phyloP scores from a whole-genome alignment of 2,113 vertebrate genomes.

The Petromus typicus region DNA sequence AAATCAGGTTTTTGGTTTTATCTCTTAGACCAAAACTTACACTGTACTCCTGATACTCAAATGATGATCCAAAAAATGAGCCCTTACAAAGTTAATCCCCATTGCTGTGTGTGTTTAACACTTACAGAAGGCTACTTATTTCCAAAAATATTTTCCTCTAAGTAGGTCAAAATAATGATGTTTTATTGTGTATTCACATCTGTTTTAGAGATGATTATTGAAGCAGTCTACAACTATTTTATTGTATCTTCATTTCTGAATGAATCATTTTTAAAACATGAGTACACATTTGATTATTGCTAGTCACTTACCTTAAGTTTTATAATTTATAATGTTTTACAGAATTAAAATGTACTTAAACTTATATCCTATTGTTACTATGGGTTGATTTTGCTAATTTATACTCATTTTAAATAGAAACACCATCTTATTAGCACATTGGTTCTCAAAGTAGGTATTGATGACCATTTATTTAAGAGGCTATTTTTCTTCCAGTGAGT shows the following conservation, averaged over 20 bases:
- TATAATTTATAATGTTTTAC: neutral
- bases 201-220: constrained; percentile 4
- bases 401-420: neutral
- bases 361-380: neutral
- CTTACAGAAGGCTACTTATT: neutral
- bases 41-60: constrained; percentile 25
- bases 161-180: neutral
- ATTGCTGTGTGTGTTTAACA: neutral
- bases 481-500: too few species aligned
- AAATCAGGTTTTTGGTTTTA: constrained; percentile 21
- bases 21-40: neutral
- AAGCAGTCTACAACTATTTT: neutral
- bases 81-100: neutral
- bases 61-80: neutral
- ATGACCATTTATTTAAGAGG: too few species aligned
- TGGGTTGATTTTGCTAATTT: neutral
- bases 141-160: constrained; percentile 31
- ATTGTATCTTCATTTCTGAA: neutral
- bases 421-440: too few species aligned
- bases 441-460: too few species aligned
- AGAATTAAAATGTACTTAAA: neutral
- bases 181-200: neutral
- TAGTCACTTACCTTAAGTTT: neutral
- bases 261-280: neutral
- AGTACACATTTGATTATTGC: neutral